Percentiles rank a stretch among this genome's conserved stretches.
phyloP scores from a whole-genome alignment of 2,888 invertebrate species.

The Noctua janthe region DNA sequence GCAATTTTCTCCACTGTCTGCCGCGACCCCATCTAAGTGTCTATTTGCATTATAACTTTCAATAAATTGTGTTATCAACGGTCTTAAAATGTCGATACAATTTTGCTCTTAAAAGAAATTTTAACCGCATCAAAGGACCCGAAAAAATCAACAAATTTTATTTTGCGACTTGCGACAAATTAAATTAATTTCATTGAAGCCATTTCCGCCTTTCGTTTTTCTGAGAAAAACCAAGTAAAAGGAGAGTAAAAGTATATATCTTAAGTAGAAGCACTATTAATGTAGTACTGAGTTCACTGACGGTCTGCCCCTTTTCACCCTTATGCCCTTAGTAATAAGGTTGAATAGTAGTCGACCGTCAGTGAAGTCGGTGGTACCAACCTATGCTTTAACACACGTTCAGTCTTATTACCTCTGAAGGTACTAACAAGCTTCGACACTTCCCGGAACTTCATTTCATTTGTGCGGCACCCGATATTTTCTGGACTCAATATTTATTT shows the following conservation, averaged over 20 bases:
- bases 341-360: too few relatives aligned
- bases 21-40: background rate
- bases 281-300: too few relatives aligned
- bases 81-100: background rate
- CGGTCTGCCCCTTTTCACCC: too few relatives aligned
- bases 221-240: background rate
- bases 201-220: background rate
- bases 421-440: conserved; percentile 8
- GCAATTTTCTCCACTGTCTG: background rate
- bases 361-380: background rate
- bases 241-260: background rate
- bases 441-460: conserved; percentile 36
- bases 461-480: conserved; percentile 32
- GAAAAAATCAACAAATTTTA: conserved; percentile 14
- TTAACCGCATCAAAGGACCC: conserved; percentile 20
- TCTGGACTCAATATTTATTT: conserved; percentile 22
- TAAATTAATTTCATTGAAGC: conserved; percentile 8
- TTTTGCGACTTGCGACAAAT: conserved; percentile 11
- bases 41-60: background rate
- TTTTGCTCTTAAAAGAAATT: background rate
- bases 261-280: too few relatives aligned
- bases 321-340: too few relatives aligned
- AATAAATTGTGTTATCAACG: background rate
- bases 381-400: background rate
- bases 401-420: conserved; percentile 2